Evolutionary conservation across 2,888 invertebrate genomes (phyloP), one percentile per base, ranked within the genome.

Genomic region (Therioaphis trifolii): DNA sequence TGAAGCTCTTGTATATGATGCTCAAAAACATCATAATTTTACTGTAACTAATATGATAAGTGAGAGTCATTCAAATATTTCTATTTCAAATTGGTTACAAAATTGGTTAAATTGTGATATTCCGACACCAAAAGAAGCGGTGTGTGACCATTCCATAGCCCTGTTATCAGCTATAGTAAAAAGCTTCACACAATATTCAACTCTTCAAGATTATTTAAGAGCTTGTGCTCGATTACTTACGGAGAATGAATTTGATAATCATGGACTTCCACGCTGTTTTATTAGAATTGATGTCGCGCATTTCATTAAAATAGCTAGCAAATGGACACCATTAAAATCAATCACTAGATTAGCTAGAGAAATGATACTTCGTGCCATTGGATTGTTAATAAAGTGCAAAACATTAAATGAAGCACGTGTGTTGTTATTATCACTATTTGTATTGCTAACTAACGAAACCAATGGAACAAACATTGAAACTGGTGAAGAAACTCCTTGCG

Each of bases 101-200:
- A 49, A 74, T 9, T 74, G 74, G 74, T 55, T 49, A n/a, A 27
- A 27, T 9, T 18, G 55, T 52, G 52, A 55, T 55, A 49, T 55
- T 9, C 49, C 49, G 18, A 3, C 21, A 52, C 74, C 52, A 74
- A 74, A 27, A 27, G 4, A 55, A 3, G 7, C 18, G 4, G 18
- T 74, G 5, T 63, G 61, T 63, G 61, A 18, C 9, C n/a, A n/a
- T 15, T 63, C 61, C 4, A 7, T 63, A 63, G 61, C 61, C 1
- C 29, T 63, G 14, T 27, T 63, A 7, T 29, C 27, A 2, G 61
- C 27, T 29, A 63, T 63, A 15, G 18, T 63, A n/a, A n/a, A n/a
- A n/a, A n/a, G n/a, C n/a, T n/a, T n/a, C n/a, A n/a, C n/a, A n/a
- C n/a, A n/a, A n/a, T 12, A 11, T 43, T 40, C 68, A 85, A 69